phyloP scores from a whole-genome alignment of 2,113 vertebrate genomes.

The Amblyornis subalaris region DNA sequence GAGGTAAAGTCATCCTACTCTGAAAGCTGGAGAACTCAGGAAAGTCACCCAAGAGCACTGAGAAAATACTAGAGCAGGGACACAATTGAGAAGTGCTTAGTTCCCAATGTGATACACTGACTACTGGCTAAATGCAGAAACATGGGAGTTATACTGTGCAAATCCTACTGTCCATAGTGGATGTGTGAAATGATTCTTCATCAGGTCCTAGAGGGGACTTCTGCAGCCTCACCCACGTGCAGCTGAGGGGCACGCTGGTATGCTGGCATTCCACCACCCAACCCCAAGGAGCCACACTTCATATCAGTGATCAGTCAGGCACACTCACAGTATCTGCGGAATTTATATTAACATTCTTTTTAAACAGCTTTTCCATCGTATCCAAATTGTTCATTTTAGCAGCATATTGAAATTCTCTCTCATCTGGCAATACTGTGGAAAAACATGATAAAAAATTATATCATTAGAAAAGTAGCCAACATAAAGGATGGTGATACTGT shows the following conservation, averaged over 20 bases:
- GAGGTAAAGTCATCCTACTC: neutral
- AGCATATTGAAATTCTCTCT: constrained; percentile 83
- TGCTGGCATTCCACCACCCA: neutral
- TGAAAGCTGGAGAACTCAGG: neutral
- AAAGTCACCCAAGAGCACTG: neutral
- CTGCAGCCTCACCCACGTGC: neutral
- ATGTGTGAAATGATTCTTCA: accelerated
- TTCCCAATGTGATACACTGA: neutral
- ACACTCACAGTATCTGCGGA: constrained; percentile 80
- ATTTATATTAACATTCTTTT: constrained; percentile 78
- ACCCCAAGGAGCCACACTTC: neutral
- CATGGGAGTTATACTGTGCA: neutral
- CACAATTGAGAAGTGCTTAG: neutral
- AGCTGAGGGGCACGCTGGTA: accelerated
- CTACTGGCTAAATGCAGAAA: neutral
- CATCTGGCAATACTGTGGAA: constrained; percentile 78
- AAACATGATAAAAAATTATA: neutral
- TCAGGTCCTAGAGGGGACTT: neutral
- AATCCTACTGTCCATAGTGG: no score
- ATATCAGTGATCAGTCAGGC: neutral
- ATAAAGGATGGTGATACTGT: neutral
- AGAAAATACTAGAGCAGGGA: neutral
- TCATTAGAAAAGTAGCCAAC: neutral
- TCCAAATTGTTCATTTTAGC: constrained; percentile 83
- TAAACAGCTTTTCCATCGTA: constrained; percentile 75